These are phyloP conservation scores for Brachyptera risi DNA, from an alignment of 2,888 invertebrate genomes.

Conservation along the genomic window DNA sequence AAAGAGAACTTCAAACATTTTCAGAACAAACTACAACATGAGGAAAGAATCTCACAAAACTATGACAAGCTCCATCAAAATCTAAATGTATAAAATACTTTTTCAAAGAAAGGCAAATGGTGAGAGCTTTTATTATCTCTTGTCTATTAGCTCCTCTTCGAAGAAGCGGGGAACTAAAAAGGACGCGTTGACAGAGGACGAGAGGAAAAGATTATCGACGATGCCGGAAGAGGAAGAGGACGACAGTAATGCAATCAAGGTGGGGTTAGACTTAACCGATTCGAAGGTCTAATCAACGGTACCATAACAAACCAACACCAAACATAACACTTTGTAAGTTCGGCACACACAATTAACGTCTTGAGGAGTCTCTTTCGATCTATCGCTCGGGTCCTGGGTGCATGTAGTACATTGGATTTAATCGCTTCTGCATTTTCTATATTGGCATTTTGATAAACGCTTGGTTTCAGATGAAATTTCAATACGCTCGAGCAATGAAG, in stretches of 20 bases:
- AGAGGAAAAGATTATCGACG: constrained; percentile 66
- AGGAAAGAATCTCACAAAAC: no score
- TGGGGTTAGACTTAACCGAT: constrained; percentile 44
- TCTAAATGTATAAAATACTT: no score
- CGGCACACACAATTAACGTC: not conserved
- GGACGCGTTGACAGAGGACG: constrained; percentile 52
- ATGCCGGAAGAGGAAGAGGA: constrained; percentile 85
- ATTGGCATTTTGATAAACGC: no score
- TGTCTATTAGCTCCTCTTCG: constrained; percentile 46
- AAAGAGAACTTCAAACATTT: no score
- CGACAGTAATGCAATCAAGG: constrained; percentile 58
- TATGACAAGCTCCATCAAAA: no score
- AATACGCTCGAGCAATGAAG: no score
- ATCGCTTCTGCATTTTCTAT: no score
- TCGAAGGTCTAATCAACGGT: constrained; percentile 30
- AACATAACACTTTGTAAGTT: constrained; percentile 12
- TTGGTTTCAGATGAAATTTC: no score
- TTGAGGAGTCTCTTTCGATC: no score
- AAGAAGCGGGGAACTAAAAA: constrained; percentile 68
- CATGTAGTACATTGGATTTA: no score
- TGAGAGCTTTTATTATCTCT: constrained; percentile 11
- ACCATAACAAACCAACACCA: constrained; percentile 13
- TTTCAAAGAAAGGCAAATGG: not conserved
- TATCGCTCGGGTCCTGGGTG: no score
- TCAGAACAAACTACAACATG: no score